A percentile compares a stretch with the other conserved stretches of the same genome.
Evolutionary conservation across 2,888 invertebrate species (phyloP).

Genomic region (Belgica antarctica): DNA sequence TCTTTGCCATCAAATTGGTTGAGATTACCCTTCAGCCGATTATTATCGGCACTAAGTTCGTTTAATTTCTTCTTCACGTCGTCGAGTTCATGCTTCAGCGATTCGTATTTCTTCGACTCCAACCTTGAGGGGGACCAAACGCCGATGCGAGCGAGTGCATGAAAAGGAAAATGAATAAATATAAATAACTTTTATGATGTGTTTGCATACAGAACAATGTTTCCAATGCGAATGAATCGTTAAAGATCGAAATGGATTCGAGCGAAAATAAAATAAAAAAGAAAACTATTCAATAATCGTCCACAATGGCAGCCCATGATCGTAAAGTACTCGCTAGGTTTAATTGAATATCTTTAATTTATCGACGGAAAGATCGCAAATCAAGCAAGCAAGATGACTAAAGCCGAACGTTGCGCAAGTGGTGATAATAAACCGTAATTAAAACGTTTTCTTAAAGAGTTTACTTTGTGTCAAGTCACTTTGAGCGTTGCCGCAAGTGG

Average conservation of each 20-base stretch:
- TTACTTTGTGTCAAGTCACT: no score
- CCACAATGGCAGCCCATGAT: neutral
- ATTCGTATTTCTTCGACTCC: slow-evolving; percentile 36
- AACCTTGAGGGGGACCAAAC: slow-evolving; percentile 37
- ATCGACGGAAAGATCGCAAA: neutral
- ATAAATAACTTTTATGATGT: slow-evolving; percentile 26
- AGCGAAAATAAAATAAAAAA: slow-evolving; percentile 8
- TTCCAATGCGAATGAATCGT: slow-evolving; percentile 16
- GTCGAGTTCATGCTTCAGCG: slow-evolving; percentile 27
- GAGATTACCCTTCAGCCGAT: slow-evolving; percentile 38
- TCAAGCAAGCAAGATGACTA: no score
- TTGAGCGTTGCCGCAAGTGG: no score
- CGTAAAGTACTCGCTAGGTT: slow-evolving; percentile 2
- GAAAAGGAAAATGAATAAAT: slow-evolving; percentile 20
- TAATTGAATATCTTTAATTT: slow-evolving; percentile 26
- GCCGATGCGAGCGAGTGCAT: neutral
- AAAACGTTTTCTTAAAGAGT: no score
- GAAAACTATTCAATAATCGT: slow-evolving; percentile 23
- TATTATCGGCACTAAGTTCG: slow-evolving; percentile 38
- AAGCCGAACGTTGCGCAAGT: no score
- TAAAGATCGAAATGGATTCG: slow-evolving; percentile 7
- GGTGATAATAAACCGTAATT: no score
- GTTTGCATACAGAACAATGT: slow-evolving; percentile 23
- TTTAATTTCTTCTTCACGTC: slow-evolving; percentile 42
- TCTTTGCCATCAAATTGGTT: slow-evolving; percentile 32